Evolutionary conservation across 2,113 vertebrate genomes (phyloP).

Genomic region (Aegithalos caudatus): DNA sequence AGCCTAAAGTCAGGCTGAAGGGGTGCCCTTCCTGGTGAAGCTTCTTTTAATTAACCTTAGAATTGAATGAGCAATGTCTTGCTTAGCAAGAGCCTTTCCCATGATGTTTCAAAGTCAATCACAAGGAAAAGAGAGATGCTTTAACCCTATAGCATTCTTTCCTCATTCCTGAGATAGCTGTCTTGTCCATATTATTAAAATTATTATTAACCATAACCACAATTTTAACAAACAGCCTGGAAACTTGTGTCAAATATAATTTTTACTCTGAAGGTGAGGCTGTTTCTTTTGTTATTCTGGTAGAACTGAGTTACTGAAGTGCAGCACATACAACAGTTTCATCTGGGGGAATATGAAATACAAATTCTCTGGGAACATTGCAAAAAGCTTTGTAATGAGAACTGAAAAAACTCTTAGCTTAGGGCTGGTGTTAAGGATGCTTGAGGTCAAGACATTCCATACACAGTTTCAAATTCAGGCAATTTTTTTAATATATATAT

Average conservation of each 20-base stretch:
- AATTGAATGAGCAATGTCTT: neutral
- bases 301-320: neutral
- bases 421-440: neutral
- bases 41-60: neutral
- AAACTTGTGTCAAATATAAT: neutral
- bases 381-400: neutral
- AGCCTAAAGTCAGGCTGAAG: neutral
- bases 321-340: neutral
- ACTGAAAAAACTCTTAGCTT: neutral
- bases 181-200: neutral
- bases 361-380: neutral
- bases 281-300: neutral
- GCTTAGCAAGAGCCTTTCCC: neutral
- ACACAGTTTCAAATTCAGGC: constrained; percentile 4
- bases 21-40: neutral
- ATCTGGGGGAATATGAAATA: constrained; percentile 3
- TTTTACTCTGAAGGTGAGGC: neutral
- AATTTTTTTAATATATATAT: no score
- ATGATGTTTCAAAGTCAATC: neutral
- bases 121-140: neutral
- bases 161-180: neutral
- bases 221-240: neutral
- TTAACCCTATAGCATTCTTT: neutral
- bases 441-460: constrained; percentile 5
- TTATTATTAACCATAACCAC: neutral